A percentile compares a stretch with the other conserved stretches of the same genome.
Conservation (phyloP, 2,888 invertebrate genomes). For the Drosophila subsilvestris region DNA sequence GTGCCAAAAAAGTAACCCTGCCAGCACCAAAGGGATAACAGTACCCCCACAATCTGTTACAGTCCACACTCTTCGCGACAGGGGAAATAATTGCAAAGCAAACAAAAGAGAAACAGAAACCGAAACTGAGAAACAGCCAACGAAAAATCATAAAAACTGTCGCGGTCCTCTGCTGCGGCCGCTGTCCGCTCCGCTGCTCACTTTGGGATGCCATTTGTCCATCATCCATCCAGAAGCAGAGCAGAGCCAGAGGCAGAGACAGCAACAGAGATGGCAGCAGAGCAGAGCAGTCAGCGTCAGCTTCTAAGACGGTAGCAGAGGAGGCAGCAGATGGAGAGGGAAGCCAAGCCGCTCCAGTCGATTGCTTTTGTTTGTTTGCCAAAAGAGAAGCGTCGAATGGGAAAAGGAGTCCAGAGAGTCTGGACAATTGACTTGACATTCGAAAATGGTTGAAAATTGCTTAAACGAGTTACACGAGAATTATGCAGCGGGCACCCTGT, state of each 20-base stretch:
- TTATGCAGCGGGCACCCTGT: slow-evolving; percentile 38
- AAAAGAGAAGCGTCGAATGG: slow-evolving; percentile 34
- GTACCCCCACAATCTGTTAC: slow-evolving; percentile 22
- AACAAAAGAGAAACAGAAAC: slow-evolving; percentile 46
- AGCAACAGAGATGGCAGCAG: slow-evolving; percentile 21
- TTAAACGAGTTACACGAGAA: background rate
- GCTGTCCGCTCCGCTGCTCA: slow-evolving; percentile 46
- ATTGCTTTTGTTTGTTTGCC: slow-evolving; percentile 66
- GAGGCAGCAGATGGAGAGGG: background rate
- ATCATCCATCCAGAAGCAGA: slow-evolving; percentile 42
- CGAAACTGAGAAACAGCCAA: slow-evolving; percentile 6
- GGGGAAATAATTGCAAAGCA: slow-evolving; percentile 75
- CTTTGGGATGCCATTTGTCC: slow-evolving; percentile 59
- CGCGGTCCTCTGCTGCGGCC: slow-evolving; percentile 28
- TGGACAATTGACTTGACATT: slow-evolving; percentile 33
- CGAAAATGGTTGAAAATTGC: slow-evolving; percentile 27
- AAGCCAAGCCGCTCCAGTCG: slow-evolving; percentile 43
- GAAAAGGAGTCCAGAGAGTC: background rate
- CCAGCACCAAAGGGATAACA: slow-evolving; percentile 48
- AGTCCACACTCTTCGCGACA: slow-evolving; percentile 36
- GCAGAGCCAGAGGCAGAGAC: slow-evolving; percentile 19
- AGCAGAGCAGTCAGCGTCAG: slow-evolving; percentile 20
- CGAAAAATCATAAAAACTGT: slow-evolving; percentile 69
- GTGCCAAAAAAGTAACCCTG: slow-evolving; percentile 46
- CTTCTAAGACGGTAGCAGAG: background rate